Evolutionary conservation across 92 coral and sea anemone species (phyloP), one percentile per base, ranked within the genome.

Genomic region (Actinernus sp.): DNA sequence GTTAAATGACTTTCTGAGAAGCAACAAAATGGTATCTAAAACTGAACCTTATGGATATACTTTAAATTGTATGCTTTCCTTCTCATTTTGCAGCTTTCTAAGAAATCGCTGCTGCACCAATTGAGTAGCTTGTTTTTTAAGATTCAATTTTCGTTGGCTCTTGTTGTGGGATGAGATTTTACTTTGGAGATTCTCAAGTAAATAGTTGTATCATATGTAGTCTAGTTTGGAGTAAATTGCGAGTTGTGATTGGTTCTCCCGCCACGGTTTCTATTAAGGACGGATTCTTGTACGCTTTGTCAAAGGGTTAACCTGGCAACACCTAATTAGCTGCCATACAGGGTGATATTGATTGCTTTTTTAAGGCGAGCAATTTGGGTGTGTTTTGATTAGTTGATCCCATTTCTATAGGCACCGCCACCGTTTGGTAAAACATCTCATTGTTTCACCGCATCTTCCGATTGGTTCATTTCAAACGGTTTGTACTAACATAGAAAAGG

Each of bases 391-490:
- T 44, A 19, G 61, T 19, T 31, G 18, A 4, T 45, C 19, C 38
- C 30, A 39, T 70, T 45, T 3, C 78, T 57, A 70, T 70, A 45
- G 78, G 37, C 66, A 70, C 60, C 39, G 56, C 7, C 5, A 40
- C 9, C 56, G 43, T 45, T 14, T 4, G 54, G 66, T 24, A 21
- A 70, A 68, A 52, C 31, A 70, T 70, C 26, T 27, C 14, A 56
- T 70, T 43, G 28, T 45, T 16, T 55, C 21, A 22, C 23, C 22
- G 14, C 1, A 8, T 12, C 20, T 45, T 46, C 66, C 41, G 54
- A 70, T 70, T 70, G 78, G 78, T 36, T 26, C 66, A 70, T 26
- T 18, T n/a, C 57, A 9, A 57, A 43, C 39, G 38, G 63, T 53
- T 23, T 43, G 57, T 40, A 39, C 0, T 17, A 5, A 1, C 21